Base-by-base conservation (phyloP, 2,888 invertebrate genomes). In the Oasisia sp. region DNA sequence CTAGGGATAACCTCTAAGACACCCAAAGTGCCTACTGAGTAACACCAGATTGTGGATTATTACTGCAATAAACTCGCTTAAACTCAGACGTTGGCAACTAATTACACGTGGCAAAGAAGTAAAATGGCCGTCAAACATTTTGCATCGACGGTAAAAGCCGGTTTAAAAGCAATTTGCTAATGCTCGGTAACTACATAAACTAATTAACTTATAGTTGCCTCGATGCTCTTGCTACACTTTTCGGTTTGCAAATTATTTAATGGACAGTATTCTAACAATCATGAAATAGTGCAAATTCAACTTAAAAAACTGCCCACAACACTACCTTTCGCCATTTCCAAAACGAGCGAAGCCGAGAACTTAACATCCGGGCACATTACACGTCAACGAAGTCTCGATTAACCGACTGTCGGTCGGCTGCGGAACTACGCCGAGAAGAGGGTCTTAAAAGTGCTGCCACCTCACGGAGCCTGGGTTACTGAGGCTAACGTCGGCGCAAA, bases 291-390 rank as follows among this genome's bases (percentile, higher is more conserved):
- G n/a, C 0, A 74, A 19, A 14, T 7, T 74, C n/a, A 74, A 74
- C 74, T 74, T 27, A 27, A 27, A 74, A 74, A 19, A 74, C 0
- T 27, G 74, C 74, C 14, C 74, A 74, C 19, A 74, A 74, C 74
- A 27, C 74, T 74, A 74, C 74, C 74, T 74, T 74, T 74, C 74
- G 27, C n/a, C 74, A 74, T 74, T 74, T 74, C 74, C 74, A 74
- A 74, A 74, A 74, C 74, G 74, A 74, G 74, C 74, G 19, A 56
- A 74, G 74, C 74, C 19, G 74, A 74, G 74, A n/a, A 74, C 74
- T n/a, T n/a, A 74, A 74, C 74, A 74, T 74, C 74, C 74, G 74
- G 74, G 74, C 74, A 74, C n/a, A n/a, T 74, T 74, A 74, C 74
- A 74, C 74, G 74, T n/a, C n/a, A n/a, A n/a, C n/a, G n/a, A n/a